phyloP scores from a whole-genome alignment of 2,888 invertebrate species.

The Anorthoa munda region DNA sequence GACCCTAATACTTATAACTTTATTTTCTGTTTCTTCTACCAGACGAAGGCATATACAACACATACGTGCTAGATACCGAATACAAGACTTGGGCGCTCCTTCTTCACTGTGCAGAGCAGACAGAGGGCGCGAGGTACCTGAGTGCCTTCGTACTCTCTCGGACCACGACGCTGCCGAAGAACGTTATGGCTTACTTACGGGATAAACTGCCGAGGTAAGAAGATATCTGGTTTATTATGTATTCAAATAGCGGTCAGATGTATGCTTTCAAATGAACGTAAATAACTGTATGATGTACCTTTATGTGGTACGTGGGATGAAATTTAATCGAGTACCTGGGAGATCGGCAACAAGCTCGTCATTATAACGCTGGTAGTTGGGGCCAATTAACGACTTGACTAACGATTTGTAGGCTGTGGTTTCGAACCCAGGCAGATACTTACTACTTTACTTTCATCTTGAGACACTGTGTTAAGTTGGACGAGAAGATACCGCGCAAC shows the following conservation, averaged over 20 bases:
- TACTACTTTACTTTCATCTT: no score
- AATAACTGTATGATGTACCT: not conserved
- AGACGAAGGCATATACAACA: conserved; percentile 97
- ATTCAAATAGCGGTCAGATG: not conserved
- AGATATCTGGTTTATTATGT: not conserved
- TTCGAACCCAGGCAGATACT: no score
- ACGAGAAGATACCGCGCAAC: no score
- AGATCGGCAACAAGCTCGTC: not conserved
- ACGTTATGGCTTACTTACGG: conserved; percentile 94
- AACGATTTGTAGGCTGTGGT: no score
- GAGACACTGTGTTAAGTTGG: no score
- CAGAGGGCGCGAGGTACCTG: conserved; percentile 94
- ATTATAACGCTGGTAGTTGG: no score
- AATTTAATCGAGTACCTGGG: not conserved
- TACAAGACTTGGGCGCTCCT: conserved; percentile 95
- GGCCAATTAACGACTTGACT: no score
- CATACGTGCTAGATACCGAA: conserved; percentile 96
- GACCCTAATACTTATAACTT: not conserved
- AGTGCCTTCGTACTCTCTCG: conserved; percentile 95
- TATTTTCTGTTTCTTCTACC: conserved; percentile 66
- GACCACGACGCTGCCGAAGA: conserved; percentile 89
- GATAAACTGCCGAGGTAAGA: conserved; percentile 93
- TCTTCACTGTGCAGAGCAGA: conserved; percentile 96
- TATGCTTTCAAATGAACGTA: not conserved
- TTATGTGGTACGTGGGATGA: not conserved